Evolutionary conservation across 2,888 invertebrate genomes (phyloP), one percentile per base, ranked within the genome.

Genomic region (Ichneumoninae sp.): DNA sequence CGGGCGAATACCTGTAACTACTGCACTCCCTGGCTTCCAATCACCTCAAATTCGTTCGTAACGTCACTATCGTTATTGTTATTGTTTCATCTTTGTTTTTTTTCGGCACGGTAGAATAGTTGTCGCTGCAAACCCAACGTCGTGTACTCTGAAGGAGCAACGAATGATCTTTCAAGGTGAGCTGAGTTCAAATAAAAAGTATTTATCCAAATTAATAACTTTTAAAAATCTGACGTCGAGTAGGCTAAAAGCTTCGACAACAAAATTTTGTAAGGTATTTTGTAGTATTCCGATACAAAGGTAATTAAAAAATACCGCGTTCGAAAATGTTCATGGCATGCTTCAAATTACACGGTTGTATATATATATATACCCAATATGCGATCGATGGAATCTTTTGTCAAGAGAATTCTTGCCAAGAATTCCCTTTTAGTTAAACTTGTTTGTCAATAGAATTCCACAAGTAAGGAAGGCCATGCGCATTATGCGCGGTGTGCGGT

Each of bases 21-120:
- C 36, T 7, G 47, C 47, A 30, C 30, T 16, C 60, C 26, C 3
- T 10, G 60, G 57, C 40, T 22, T 57, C 60, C 57, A 44, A 57
- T 40, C 73, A 22, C 7, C 65, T 7, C 40, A 40, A 33, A 40
- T 73, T 57, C 26, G 54, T 60, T 60, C 54, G 40, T 40, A 40
- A 40, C 40, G 40, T 71, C 44, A 73, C 26, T 54, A 40, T 40
- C 73, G 44, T 60, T 60, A 73, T 40, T 7, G 52, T 52, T 13
- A 33, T 52, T 52, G 50, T 70, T 70, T 36, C 2, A 8, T 36
- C 52, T 36, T 22, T 33, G 16, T 52, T 8, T 57, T 22, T 7
- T 22, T 26, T 60, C 3, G 60, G 30, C 60, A 30, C 13, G 22
- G 6, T 26, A 4, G 30, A 60, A 60, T 60, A 30, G 26, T 60